Evolutionary conservation across 1,140 invertebrate genomes (phyloP).

Genomic region (Zaprionus africanus): DNA sequence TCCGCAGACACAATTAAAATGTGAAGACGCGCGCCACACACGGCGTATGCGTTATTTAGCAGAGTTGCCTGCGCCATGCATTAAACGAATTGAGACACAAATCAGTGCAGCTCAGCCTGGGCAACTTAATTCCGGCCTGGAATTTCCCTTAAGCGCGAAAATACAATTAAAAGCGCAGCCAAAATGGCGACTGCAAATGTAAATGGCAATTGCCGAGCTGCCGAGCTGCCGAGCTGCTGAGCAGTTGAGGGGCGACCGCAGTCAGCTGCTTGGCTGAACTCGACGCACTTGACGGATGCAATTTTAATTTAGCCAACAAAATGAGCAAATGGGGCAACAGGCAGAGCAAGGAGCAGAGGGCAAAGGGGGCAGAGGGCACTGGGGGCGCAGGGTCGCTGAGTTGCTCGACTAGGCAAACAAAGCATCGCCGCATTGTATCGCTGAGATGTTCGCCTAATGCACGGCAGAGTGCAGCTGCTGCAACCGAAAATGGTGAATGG

Average conservation of each 20-base stretch:
- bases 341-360: slow-evolving; percentile 25
- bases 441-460: slow-evolving; percentile 66
- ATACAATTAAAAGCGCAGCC: slow-evolving; percentile 7
- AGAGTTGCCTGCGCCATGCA: background rate
- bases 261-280: slow-evolving; percentile 22
- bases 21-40: slow-evolving; percentile 26
- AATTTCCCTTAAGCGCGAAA: slow-evolving; percentile 14
- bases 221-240: background rate
- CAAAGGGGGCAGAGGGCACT: background rate
- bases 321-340: slow-evolving; percentile 57
- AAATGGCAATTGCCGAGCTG: slow-evolving; percentile 5
- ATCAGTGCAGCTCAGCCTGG: background rate
- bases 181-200: slow-evolving; percentile 19
- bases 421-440: slow-evolving; percentile 65
- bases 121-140: background rate
- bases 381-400: background rate
- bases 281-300: slow-evolving; percentile 67
- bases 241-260: slow-evolving; percentile 6
- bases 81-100: background rate
- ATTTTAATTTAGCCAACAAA: slow-evolving; percentile 76
- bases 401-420: slow-evolving; percentile 61
- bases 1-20: slow-evolving; percentile 74
- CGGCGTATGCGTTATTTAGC: slow-evolving; percentile 31
- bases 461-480: slow-evolving; percentile 65
- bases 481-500: slow-evolving; percentile 30